Base-by-base conservation (phyloP, 1,140 invertebrate genomes). In the Teleogryllus occipitalis region DNA sequence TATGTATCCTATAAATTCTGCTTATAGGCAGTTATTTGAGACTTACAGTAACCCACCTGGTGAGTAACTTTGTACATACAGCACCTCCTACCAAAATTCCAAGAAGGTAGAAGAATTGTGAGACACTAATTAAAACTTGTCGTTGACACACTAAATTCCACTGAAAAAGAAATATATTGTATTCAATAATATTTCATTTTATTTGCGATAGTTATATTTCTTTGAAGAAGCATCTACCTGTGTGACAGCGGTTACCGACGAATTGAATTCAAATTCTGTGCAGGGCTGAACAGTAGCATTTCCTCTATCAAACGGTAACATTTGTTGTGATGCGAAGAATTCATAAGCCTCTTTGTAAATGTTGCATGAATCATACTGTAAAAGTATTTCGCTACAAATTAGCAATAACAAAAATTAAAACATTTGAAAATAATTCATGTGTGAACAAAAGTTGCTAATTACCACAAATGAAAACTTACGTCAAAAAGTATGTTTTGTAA, bases 121-220 rank as follows among this genome's bases (percentile, higher is more conserved):
- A 79, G 5, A 81, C 80, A 47, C 78, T 79, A 8, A 81, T 74
- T n/a, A 81, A 47, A n/a, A 81, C 74, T 75, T 76, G 39, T 54
- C 78, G n/a, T n/a, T 81, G 21, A 75, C 80, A 81, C 10, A 81
- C 80, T 27, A 81, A 72, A 47, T 79, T 54, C 80, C 80, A 81
- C 80, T 81, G 75, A 22, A 75, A 39, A 80, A 74, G 0, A 75
- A 6, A 46, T 73, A 74, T 8, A n/a, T 7, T 46, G 10, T 75
- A 39, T 75, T 18, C 47, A 78, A 49, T 18, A 78, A 78, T 7
- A 78, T n/a, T 65, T 49, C 47, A 7, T 15, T 78, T 49, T 65
- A 78, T 7, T 46, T 78, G 14, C n/a, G 15, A 15, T 78, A 65
- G 1, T 47, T 78, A 47, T 0, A 46, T 18, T 18, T 18, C 54